Evolutionary conservation across 2,888 invertebrate genomes (phyloP), one percentile per base, ranked within the genome.

Genomic region (Amphipyra tragopoginis): DNA sequence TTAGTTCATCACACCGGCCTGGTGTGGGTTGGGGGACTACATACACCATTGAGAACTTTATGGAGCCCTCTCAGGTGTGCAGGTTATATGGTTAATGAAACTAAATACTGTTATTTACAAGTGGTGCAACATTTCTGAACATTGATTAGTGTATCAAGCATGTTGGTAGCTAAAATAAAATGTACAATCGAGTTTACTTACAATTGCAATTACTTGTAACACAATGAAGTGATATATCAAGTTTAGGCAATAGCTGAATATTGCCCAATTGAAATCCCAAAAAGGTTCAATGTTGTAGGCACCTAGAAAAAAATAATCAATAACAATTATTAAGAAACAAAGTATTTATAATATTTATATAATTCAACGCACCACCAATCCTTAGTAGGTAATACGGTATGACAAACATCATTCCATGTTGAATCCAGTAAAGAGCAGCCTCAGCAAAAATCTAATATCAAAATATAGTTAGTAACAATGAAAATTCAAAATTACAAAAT

Each of bases 381-480:
- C 97, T 96, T 85, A 99, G 95, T 66, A 99, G 96, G 92, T 98
- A 99, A 91, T 98, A 97, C 75, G 99, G 99, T 93, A 98, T 98
- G 60, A 99, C 96, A 91, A 99, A 96, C 97, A 99, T 98, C 95
- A 99, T 96, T 75, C 97, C 97, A 95, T 99, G 99, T 93, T 99
- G 99, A 86, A 99, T 97, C 96, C 98, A 99, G 92, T 99, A 99
- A 61, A 98, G 96, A 72, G 98, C 97, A 84, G 97, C 97, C 93
- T 99, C 99, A 87, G 98, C 97, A 77, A 98, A 97, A 88, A 99
- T 96, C 98, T 98, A 93, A 42, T 67, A 81, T 55, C 11, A 63
- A 48, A 55, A 72, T 45, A 36, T 48, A 9, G 45, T 57, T 34
- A 15, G 3, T 43, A 10, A 33, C 2, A 53, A 38, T 33, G 36